Evolutionary conservation across 1,140 invertebrate genomes (phyloP), one percentile per base, ranked within the genome.

Genomic region (Drosophila bocqueti): DNA sequence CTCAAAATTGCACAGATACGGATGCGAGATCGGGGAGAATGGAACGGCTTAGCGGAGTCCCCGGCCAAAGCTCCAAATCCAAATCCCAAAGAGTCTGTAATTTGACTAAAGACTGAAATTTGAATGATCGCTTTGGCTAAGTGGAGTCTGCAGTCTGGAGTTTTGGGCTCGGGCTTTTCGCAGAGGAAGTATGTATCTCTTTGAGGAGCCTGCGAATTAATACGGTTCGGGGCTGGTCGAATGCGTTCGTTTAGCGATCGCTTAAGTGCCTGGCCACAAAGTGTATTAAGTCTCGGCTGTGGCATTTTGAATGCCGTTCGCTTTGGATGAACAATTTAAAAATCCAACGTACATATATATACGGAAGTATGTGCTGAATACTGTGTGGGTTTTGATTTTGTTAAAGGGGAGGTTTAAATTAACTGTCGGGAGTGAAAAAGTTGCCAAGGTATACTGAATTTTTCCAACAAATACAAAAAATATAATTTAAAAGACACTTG

Each of bases 21-120:
- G 54, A 60, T 42, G 11, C 24, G 46, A 72, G 69, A 42, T 16
- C 24, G 26, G 10, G 18, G 29, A 46, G 63, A 65, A 59, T 40
- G 52, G 52, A n/a, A 36, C 54, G 63, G 54, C 11, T 61, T 36
- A 65, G 54, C 63, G 16, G 34, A 15, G 42, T 63, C 60, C 46
- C 31, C 31, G 16, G 11, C 11, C 36, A 38, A 38, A 38, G 40
- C 55, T 46, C 54, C 38, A 45, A 47, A 47, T 59, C 42, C 40
- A 31, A 21, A 67, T 76, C 58, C 50, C 46, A 62, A 77, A 75
- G 57, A 86, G 83, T 68, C 83, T 87, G 76, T 76, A 86, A 86
- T 86, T 86, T 86, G 77, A 72, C 79, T 86, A 86, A 86, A 83
- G 52, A 86, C 83, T 61, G 76, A 86, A 79, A 89, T 89, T 89